Evolutionary conservation across 2,797 vertebrate genomes (phyloP).

Genomic region (Pitangus sulphuratus): DNA sequence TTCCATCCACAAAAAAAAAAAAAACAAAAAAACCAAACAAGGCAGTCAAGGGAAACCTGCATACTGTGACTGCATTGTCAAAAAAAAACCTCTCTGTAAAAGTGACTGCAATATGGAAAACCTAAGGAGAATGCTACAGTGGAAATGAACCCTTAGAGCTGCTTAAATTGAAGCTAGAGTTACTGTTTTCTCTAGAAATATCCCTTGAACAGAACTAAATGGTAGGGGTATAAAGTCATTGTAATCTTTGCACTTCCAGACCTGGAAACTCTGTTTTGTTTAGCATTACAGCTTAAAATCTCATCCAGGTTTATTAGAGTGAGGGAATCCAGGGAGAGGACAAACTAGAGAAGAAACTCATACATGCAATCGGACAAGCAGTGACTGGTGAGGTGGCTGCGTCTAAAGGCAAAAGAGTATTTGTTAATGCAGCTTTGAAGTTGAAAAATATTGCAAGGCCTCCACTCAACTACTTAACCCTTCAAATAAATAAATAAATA

Average conservation of each 20-base stretch:
- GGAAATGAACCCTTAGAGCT: not conserved
- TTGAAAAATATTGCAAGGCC: not conserved
- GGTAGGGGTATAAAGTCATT: not conserved
- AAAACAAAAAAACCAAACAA: not conserved
- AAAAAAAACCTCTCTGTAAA: not conserved
- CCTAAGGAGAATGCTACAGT: not conserved
- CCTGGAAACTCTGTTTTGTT: not conserved
- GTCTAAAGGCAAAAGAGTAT: not conserved
- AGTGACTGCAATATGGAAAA: not conserved
- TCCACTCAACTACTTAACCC: not conserved
- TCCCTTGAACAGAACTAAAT: not conserved
- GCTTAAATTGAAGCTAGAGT: not conserved
- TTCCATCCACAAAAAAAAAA: not conserved
- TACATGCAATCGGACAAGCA: not conserved
- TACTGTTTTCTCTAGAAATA: not conserved
- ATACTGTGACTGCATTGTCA: not conserved
- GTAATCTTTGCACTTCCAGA: not conserved
- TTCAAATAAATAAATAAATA: not conserved
- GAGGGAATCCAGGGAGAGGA: not conserved
- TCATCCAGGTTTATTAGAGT: rapidly evolving
- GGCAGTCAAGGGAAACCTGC: not conserved
- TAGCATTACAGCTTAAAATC: not conserved
- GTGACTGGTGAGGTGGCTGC: not conserved
- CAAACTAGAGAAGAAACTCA: not conserved
- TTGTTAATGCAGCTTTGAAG: not conserved